Evolutionary conservation across 2,888 invertebrate species (phyloP), one percentile per base, ranked within the genome.

Genomic region (Beris morrisii): DNA sequence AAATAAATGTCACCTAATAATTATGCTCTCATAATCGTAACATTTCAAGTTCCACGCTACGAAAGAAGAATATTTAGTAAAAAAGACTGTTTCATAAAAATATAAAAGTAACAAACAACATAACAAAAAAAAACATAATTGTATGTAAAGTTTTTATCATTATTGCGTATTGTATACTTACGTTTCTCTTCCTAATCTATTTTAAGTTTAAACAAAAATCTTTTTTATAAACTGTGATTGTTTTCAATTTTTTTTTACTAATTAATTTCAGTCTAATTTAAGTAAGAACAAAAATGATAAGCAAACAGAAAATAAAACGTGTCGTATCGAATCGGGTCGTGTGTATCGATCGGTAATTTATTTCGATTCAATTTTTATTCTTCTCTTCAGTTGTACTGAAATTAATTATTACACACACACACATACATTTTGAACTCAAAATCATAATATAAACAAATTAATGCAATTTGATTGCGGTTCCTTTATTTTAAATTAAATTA

Each of bases 391-490:
- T 43, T 56, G 32, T 43, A 56, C 9, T 3, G 44, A 43, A 54
- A 54, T n/a, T 31, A 1, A 7, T 38, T 38, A 38, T 38, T 38
- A 38, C 7, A 48, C 15, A n/a, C 15, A 13, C 13, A 11, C 9
- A 38, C 38, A 38, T 7, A 53, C 30, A 53, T 4, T 7, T 31
- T n/a, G n/a, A 30, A 28, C 52, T 52, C 31, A 53, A 61, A 13
- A 61, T 38, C 12, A 50, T 38, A 61, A 15, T 12, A 30, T n/a
- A 50, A n/a, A 44, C 5, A 59, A 28, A 50, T 52, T 30, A 55
- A 59, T 50, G 61, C 61, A 61, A 61, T 61, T 32, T 61, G 43
- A 61, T 61, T 61, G 61, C 61, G 9, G 50, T 61, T 61, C 61
- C 61, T 61, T 38, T 12, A 38, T 38, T 22, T 22, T 38, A 38